A percentile compares a stretch with the other conserved stretches of the same genome.
These are phyloP conservation scores for Rhadina sibilatrix DNA, from an alignment of 2,113 vertebrate species.

Conservation along the genomic window DNA sequence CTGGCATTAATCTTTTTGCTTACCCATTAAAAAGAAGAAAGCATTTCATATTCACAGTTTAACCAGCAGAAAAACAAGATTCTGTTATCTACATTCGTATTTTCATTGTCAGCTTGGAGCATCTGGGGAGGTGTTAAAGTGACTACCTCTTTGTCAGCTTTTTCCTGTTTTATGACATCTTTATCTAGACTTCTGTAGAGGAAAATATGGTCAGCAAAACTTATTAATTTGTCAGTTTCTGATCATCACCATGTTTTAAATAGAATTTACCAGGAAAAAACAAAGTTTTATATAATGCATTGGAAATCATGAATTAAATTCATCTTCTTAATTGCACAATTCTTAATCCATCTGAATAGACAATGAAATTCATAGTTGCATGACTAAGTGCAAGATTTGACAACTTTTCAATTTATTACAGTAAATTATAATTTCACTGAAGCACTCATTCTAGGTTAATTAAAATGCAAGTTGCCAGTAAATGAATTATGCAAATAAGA, in stretches of 20 bases:
- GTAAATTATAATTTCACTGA: conserved; percentile 57
- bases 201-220: background rate
- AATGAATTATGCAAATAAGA: conserved; percentile 65
- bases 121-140: background rate
- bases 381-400: conserved; percentile 59
- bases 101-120: background rate
- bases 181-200: background rate
- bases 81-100: background rate
- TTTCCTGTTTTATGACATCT: background rate
- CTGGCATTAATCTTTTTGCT: background rate
- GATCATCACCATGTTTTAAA: conserved; percentile 20
- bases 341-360: conserved; percentile 60
- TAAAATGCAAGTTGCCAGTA: conserved; percentile 56
- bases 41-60: background rate
- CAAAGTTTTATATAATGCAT: conserved; percentile 12
- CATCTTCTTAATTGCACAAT: conserved; percentile 52
- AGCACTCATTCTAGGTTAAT: conserved; percentile 43
- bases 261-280: background rate
- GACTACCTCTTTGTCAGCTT: background rate
- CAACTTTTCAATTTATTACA: conserved; percentile 57
- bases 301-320: conserved; percentile 59
- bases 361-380: conserved; percentile 54
- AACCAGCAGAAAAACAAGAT: background rate
- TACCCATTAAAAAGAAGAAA: background rate
- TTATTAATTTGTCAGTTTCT: conserved; percentile 16